A percentile compares a stretch with the other conserved stretches of the same genome.
Evolutionary conservation across 2,113 vertebrate genomes (phyloP).

Genomic region (Chaetops frenatus): DNA sequence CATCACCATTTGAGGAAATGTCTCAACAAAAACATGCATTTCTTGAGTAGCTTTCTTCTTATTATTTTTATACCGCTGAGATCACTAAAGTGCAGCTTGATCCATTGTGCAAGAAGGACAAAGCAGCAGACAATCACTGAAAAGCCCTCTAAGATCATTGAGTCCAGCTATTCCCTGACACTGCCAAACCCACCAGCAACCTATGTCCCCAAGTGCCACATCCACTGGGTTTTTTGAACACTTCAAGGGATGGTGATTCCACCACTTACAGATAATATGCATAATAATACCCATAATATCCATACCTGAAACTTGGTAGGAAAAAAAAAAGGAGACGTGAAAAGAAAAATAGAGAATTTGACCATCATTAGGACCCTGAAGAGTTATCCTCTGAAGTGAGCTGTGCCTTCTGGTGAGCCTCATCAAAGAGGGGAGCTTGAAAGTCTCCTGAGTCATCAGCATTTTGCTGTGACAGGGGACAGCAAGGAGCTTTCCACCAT

Average conservation of each 20-base stretch:
- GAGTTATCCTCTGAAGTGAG: not conserved
- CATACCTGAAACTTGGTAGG: too few relatives aligned
- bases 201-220: not conserved
- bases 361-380: not conserved
- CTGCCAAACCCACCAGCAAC: not conserved
- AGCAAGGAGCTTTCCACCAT: not conserved
- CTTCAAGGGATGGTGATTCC: not conserved
- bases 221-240: rapidly evolving
- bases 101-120: not conserved
- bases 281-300: not conserved
- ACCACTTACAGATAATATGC: not conserved
- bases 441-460: not conserved
- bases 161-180: too few relatives aligned
- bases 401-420: not conserved
- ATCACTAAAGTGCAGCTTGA: not conserved
- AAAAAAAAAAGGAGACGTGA: rapidly evolving
- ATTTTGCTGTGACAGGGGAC: not conserved
- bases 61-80: not conserved
- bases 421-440: not conserved
- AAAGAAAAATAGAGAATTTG: not conserved
- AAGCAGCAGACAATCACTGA: not conserved
- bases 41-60: not conserved
- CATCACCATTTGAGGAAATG: not conserved
- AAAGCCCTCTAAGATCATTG: not conserved
- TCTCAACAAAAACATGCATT: not conserved